Evolutionary conservation across 1,140 invertebrate species (phyloP).

Genomic region (Rhynchophorus ferrugineus): DNA sequence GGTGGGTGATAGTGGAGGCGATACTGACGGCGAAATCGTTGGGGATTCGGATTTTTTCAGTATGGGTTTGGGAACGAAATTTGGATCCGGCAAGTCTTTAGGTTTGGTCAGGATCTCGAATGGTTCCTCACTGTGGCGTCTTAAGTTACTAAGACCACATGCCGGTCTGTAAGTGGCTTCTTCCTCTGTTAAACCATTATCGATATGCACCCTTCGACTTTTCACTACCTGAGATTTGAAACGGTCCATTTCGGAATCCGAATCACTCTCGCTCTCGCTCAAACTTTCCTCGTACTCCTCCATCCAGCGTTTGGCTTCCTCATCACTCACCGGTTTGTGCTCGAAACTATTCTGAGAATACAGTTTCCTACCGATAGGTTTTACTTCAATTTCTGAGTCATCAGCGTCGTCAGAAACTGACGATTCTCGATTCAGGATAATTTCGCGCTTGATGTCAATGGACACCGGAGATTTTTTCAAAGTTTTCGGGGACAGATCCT

Average conservation of each 20-base stretch:
- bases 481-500: slow-evolving; percentile 16
- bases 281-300: slow-evolving; percentile 33
- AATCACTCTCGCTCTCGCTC: slow-evolving; percentile 33
- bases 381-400: slow-evolving; percentile 33
- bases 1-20: slow-evolving; percentile 14
- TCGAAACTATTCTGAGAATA: slow-evolving; percentile 23
- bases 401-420: slow-evolving; percentile 35
- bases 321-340: slow-evolving; percentile 28
- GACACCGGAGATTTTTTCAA: slow-evolving; percentile 20
- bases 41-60: slow-evolving; percentile 48
- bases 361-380: slow-evolving; percentile 28
- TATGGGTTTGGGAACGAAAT: slow-evolving; percentile 67
- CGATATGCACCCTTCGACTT: slow-evolving; percentile 25
- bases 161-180: slow-evolving; percentile 62
- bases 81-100: slow-evolving; percentile 50
- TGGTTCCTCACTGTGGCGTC: slow-evolving; percentile 43
- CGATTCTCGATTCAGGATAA: slow-evolving; percentile 25
- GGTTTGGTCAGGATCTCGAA: slow-evolving; percentile 50
- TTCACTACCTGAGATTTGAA: slow-evolving; percentile 15
- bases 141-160: slow-evolving; percentile 33
- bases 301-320: slow-evolving; percentile 37
- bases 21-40: slow-evolving; percentile 11
- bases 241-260: slow-evolving; percentile 23
- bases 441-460: slow-evolving; percentile 20
- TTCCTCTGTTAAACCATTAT: slow-evolving; percentile 49